These are phyloP conservation scores for Gymnothorax reevesii DNA, from an alignment of 2,797 vertebrate species.

Conservation along the genomic window DNA sequence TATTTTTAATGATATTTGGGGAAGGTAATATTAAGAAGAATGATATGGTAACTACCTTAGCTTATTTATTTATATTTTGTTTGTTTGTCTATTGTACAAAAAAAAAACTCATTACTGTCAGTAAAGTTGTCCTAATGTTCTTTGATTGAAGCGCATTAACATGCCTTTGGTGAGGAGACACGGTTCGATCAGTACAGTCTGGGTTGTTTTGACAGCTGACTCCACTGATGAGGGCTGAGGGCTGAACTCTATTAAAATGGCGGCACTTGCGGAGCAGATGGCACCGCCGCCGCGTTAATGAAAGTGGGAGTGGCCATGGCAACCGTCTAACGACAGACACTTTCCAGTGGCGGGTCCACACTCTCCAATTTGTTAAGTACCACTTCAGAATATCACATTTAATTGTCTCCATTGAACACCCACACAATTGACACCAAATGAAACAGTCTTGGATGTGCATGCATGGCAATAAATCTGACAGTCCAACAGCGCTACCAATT, in stretches of 20 bases:
- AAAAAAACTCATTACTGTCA: neutral
- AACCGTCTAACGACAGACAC: constrained; percentile 70
- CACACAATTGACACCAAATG: constrained; percentile 70
- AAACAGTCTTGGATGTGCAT: constrained; percentile 59
- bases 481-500: constrained; percentile 48
- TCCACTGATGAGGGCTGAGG: constrained; percentile 65
- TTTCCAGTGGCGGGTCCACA: constrained; percentile 72
- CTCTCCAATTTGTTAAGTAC: constrained; percentile 80
- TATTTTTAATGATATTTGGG: neutral
- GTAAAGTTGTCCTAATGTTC: neutral
- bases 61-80: constrained; percentile 20
- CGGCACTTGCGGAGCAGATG: constrained; percentile 74
- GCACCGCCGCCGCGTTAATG: constrained; percentile 50
- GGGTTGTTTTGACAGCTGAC: constrained; percentile 63
- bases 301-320: constrained; percentile 69
- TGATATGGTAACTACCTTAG: constrained; percentile 19
- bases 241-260: constrained; percentile 76
- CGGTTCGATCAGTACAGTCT: constrained; percentile 60
- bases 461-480: constrained; percentile 54
- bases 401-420: constrained; percentile 68
- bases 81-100: constrained; percentile 3
- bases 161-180: constrained; percentile 13
- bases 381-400: constrained; percentile 72
- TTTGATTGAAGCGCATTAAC: neutral
- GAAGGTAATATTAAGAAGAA: constrained; percentile 9